Evolutionary conservation across 2,888 invertebrate species (phyloP), one percentile per base, ranked within the genome.

Genomic region (Tortrix viridana): DNA sequence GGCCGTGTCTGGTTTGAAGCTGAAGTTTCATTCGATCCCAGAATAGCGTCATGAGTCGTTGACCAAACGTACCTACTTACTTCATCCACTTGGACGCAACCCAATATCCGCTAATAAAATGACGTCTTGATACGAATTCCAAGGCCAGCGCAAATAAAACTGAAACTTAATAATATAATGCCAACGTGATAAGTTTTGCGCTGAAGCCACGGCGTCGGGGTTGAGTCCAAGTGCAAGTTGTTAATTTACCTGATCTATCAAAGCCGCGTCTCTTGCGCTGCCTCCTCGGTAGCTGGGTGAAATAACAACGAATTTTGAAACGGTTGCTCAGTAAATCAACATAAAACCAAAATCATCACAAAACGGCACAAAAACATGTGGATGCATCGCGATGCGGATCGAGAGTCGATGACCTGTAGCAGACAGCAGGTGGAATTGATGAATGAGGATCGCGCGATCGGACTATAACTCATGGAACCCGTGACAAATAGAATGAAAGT

Each of bases 271-370:
- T 93, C 92, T 91, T 89, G 91, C 74, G 90, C 92, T 88, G 91
- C 91, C 84, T 92, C 92, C 92, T 92, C 92, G 91, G 87, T 89
- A 91, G 92, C 92, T 93, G 92, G 90, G 85, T 92, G 91, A 91
- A 92, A 92, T 90, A 90, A 92, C 86, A 92, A 91, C 89, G 90
- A 82, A 82, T 86, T 86, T 90, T 91, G 91, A 86, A 92, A 91
- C 85, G 77, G 88, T 86, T 84, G 85, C 81, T 86, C 84, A 87
- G 73, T 81, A 89, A 88, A 86, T 85, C 82, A 89, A 89, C 83
- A 86, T 86, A 82, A 90, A 89, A 87, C 88, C 85, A 77, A 89
- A 88, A 80, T 87, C 88, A 87, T 87, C 89, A 89, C 90, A 91
- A 88, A 90, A 91, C 89, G 81, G 85, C 90, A 91, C 90, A 91